Evolutionary conservation across 2,113 vertebrate species (phyloP), one percentile per base, ranked within the genome.

Genomic region (Phycodurus eques): DNA sequence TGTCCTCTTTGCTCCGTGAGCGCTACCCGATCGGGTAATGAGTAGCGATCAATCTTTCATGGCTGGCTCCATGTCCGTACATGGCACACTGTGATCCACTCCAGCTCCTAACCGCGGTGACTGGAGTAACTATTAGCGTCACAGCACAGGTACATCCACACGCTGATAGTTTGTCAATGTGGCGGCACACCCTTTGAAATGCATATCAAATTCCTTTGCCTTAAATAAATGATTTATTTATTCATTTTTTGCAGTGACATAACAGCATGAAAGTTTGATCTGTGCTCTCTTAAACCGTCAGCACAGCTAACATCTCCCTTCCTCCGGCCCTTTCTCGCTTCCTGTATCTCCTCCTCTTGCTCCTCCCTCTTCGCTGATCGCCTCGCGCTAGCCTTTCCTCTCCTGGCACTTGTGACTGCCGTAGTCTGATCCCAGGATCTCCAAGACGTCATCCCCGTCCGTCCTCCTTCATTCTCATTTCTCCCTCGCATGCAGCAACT

Each of bases 231-330:
- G 83, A 92, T 92, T 88, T 73, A 90, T 75, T 67, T 70, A 68
- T 71, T 67, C 76, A 74, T 78, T 83, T 68, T 83, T 81, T 75
- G 82, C 81, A 22, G 85, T 90, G 89, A 91, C 88, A 90, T 86
- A 89, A 88, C 88, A 75, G 75, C 87, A 91, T 92, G 81, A 90
- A 88, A 90, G 75, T 88, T 91, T 91, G 86, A 91, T 91, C 82
- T 81, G 78, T 66, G 75, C 79, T 80, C 83, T 85, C 84, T 86
- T 86, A 86, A 89, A 88, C 82, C 81, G 84, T 91, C 90, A 91
- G 80, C 82, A 83, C 79, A 76, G 51, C 81, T 87, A 84, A 86
- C 81, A 71, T 88, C 83, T 68, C 22, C 27, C 72, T 59, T 69
- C 70, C 79, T 75, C 46, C 49, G 61, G n/a, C 54, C n/a, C 19